phyloP scores from a whole-genome alignment of 1,140 invertebrate species.

The Palaemon carinicauda region DNA sequence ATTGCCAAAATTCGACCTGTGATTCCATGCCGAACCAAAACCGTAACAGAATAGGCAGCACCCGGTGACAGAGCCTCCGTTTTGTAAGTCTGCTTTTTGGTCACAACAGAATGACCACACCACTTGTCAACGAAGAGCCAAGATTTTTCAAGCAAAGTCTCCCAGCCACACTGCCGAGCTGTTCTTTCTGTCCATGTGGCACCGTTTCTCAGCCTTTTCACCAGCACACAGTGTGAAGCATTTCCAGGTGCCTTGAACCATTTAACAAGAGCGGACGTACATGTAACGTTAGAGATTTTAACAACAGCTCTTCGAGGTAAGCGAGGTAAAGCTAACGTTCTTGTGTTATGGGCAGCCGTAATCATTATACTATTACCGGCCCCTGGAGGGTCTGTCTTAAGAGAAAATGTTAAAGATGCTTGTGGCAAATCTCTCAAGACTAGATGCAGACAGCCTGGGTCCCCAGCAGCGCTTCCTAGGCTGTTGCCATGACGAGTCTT shows the following conservation, averaged over 20 bases:
- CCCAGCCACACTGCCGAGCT: slow-evolving; percentile 33
- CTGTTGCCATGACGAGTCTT: background rate
- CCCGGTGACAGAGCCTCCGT: slow-evolving; percentile 12
- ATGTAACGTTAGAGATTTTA: background rate
- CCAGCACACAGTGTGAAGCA: slow-evolving; percentile 26
- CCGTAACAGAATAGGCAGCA: slow-evolving; percentile 27
- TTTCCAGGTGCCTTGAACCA: slow-evolving; percentile 27
- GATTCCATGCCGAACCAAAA: slow-evolving; percentile 22
- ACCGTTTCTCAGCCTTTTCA: slow-evolving; percentile 4
- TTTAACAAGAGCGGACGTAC: slow-evolving; percentile 1
- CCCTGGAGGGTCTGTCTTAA: slow-evolving; percentile 11
- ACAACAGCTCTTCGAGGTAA: slow-evolving; percentile 22
- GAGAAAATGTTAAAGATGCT: background rate
- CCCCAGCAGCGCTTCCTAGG: slow-evolving; percentile 4
- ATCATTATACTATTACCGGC: slow-evolving; percentile 9
- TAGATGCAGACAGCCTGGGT: slow-evolving; percentile 8
- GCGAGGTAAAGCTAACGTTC: slow-evolving; percentile 5
- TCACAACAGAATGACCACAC: background rate
- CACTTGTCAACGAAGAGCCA: background rate
- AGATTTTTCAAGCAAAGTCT: background rate
- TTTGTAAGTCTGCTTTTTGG: background rate
- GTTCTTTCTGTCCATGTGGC: background rate
- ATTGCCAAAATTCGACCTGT: background rate
- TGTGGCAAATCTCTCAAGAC: background rate
- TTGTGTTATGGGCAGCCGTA: slow-evolving; percentile 23